phyloP scores from a whole-genome alignment of 2,113 vertebrate genomes.

The Rhadina sibilatrix region DNA sequence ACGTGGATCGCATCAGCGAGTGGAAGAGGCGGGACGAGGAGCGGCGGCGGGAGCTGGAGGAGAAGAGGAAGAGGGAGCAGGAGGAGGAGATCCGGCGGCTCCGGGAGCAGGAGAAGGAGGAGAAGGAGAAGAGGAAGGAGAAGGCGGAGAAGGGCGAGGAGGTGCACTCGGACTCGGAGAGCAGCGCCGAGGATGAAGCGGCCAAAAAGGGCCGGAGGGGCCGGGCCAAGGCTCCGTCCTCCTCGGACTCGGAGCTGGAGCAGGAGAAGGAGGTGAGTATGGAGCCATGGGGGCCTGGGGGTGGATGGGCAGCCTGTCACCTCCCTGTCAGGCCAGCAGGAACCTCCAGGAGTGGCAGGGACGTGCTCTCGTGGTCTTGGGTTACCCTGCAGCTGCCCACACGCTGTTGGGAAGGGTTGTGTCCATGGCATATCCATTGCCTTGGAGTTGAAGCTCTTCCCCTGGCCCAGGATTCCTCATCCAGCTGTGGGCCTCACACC shows the following conservation, averaged over 20 bases:
- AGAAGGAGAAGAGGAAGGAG: conserved; percentile 86
- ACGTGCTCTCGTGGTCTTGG: neutral
- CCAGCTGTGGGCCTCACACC: neutral
- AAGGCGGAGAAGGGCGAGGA: conserved; percentile 77
- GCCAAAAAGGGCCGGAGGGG: conserved; percentile 86
- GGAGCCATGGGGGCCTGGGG: neutral
- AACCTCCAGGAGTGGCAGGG: neutral
- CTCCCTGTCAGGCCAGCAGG: neutral
- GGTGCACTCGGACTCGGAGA: conserved; percentile 64
- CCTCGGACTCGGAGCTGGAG: conserved; percentile 86
- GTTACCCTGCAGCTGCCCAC: neutral
- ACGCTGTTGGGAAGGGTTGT: neutral
- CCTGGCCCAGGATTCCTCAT: neutral
- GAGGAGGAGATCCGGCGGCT: conserved; percentile 90
- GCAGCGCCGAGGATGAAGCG: conserved; percentile 81
- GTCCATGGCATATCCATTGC: fast-evolving
- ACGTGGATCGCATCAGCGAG: conserved; percentile 90
- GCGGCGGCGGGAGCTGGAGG: conserved; percentile 87
- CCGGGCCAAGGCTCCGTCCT: conserved; percentile 73
- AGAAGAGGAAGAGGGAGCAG: conserved; percentile 89
- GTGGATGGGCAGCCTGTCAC: fast-evolving
- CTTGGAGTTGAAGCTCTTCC: neutral
- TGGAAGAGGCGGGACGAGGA: conserved; percentile 95
- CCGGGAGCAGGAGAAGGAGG: conserved; percentile 91
- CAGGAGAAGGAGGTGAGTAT: conserved; percentile 70